Evolutionary conservation across 2,888 invertebrate species (phyloP).

Genomic region (Rhaphigaster nebulosa): DNA sequence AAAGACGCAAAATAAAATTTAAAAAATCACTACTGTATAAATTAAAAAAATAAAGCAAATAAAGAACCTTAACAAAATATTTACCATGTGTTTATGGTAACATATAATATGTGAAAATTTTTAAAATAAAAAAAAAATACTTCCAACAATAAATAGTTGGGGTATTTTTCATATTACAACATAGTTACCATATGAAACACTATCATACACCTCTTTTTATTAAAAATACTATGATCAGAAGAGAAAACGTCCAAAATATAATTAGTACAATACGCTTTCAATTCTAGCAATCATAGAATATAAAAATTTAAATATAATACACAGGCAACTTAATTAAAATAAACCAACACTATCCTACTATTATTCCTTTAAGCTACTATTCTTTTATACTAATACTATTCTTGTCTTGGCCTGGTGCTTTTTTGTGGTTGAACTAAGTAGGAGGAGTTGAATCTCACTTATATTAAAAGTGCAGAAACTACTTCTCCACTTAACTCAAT

Average conservation of each 20-base stretch:
- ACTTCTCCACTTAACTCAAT: constrained; percentile 75
- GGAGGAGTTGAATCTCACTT: constrained; percentile 85
- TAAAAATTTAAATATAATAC: background rate
- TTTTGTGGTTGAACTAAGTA: constrained; percentile 74
- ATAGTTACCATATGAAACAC: background rate
- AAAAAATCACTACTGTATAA: background rate
- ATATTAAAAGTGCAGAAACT: constrained; percentile 75
- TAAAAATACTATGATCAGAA: background rate
- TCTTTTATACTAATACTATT: constrained; percentile 8
- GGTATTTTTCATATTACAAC: background rate
- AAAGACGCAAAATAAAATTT: background rate
- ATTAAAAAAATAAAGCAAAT: background rate
- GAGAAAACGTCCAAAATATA: constrained; percentile 45
- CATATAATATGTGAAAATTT: background rate
- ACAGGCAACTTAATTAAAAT: constrained; percentile 31
- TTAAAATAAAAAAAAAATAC: background rate
- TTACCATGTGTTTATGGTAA: background rate
- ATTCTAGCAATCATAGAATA: constrained; percentile 24
- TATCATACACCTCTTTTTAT: background rate
- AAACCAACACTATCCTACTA: background rate
- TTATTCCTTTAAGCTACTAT: background rate
- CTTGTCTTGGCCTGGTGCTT: constrained; percentile 40
- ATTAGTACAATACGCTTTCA: constrained; percentile 40
- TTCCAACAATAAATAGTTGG: background rate
- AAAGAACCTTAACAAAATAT: background rate